These are phyloP conservation scores for Phalacrocorax carbo DNA, from an alignment of 2,113 vertebrate species.

Conservation along the genomic window DNA sequence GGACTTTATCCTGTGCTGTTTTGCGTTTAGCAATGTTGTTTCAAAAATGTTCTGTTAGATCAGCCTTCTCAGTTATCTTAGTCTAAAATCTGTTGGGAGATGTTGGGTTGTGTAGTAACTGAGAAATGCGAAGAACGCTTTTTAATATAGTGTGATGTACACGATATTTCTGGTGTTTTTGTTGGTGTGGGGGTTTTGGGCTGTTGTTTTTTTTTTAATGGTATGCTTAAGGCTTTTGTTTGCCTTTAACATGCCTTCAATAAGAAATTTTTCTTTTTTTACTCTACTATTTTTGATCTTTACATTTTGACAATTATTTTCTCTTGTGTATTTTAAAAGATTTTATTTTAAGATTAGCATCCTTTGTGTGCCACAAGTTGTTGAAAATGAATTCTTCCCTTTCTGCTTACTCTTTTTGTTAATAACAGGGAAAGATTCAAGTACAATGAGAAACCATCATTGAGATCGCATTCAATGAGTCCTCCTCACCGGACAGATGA, in stretches of 20 bases:
- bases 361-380: background rate
- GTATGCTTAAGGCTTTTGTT: background rate
- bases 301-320: background rate
- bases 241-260: background rate
- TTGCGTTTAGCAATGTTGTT: background rate
- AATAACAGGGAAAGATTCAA: constrained; percentile 58
- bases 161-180: accelerated
- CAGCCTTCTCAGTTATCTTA: background rate
- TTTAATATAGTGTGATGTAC: background rate
- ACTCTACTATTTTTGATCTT: background rate
- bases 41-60: background rate
- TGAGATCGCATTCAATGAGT: constrained; percentile 33
- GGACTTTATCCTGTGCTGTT: background rate
- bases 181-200: background rate
- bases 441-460: constrained; percentile 61
- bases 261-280: background rate
- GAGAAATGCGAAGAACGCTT: background rate
- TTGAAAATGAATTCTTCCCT: constrained; percentile 26
- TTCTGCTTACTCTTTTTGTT: constrained; percentile 25
- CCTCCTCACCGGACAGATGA: constrained; percentile 66
- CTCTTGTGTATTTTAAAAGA: background rate
- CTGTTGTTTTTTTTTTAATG: background rate
- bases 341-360: background rate
- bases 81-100: background rate
- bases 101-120: background rate